Evolutionary conservation across 2,888 invertebrate species (phyloP).

Genomic region (Rhagonycha lutea): DNA sequence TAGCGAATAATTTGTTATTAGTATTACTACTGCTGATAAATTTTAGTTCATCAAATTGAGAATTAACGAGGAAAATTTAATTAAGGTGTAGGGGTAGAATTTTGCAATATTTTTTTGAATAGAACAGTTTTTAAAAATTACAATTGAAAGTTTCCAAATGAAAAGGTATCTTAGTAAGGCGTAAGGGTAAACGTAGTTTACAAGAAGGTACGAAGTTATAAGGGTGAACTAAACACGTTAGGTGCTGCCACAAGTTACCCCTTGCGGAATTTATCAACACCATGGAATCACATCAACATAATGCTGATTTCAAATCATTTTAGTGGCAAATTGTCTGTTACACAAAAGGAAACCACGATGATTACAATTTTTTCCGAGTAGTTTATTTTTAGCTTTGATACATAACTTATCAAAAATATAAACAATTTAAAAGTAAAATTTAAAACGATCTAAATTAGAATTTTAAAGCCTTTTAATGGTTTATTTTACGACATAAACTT

Average conservation of each 20-base stretch:
- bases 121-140: background rate
- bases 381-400: background rate
- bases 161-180: background rate
- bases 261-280: slow-evolving; percentile 18
- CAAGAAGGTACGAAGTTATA: background rate
- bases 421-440: background rate
- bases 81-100: background rate
- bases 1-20: background rate
- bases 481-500: slow-evolving; percentile 24
- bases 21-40: background rate
- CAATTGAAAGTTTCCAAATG: background rate
- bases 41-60: background rate
- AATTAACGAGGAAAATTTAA: background rate
- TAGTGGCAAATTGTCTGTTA: slow-evolving; percentile 10
- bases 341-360: slow-evolving; percentile 16
- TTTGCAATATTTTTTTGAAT: background rate
- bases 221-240: slow-evolving; percentile 11
- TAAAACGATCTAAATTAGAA: background rate
- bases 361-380: slow-evolving; percentile 3
- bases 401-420: background rate
- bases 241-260: slow-evolving; percentile 27
- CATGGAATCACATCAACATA: slow-evolving; percentile 7
- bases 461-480: background rate
- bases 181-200: background rate
- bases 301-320: slow-evolving; percentile 17